A percentile compares a stretch with the other conserved stretches of the same genome.
These are phyloP conservation scores for Lapara coniferarum DNA, from an alignment of 2,888 invertebrate species.

Conservation along the genomic window DNA sequence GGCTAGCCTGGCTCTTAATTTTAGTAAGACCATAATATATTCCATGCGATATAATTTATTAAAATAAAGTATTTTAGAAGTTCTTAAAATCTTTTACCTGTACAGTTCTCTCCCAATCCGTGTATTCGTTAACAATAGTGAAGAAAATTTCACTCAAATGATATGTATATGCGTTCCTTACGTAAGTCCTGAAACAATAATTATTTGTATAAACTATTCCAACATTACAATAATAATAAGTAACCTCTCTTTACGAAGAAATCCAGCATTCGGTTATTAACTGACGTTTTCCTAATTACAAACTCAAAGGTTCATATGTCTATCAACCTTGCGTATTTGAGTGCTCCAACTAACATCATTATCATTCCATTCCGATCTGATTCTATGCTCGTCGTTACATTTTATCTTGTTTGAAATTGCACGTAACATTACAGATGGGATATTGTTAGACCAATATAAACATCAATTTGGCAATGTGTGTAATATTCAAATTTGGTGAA, in stretches of 20 bases:
- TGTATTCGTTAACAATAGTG: slow-evolving; percentile 98
- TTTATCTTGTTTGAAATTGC: neutral
- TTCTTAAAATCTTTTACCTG: slow-evolving; percentile 60
- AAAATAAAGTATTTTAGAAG: slow-evolving; percentile 10
- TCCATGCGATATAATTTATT: no score
- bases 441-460: slow-evolving; percentile 1
- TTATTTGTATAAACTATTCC: no score
- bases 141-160: slow-evolving; percentile 98
- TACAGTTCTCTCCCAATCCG: slow-evolving; percentile 97
- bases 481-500: neutral
- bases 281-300: no score
- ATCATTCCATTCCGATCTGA: no score
- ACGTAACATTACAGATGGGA: neutral
- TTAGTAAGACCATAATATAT: no score
- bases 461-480: slow-evolving; percentile 1
- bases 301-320: no score
- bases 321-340: no score
- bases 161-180: slow-evolving; percentile 97
- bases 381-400: no score
- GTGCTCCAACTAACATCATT: no score
- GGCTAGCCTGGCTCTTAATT: no score
- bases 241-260: no score
- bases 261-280: no score
- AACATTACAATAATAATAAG: neutral
- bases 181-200: slow-evolving; percentile 88